phyloP scores from a whole-genome alignment of 2,888 invertebrate species.

The Sinhomidia bicolor region DNA sequence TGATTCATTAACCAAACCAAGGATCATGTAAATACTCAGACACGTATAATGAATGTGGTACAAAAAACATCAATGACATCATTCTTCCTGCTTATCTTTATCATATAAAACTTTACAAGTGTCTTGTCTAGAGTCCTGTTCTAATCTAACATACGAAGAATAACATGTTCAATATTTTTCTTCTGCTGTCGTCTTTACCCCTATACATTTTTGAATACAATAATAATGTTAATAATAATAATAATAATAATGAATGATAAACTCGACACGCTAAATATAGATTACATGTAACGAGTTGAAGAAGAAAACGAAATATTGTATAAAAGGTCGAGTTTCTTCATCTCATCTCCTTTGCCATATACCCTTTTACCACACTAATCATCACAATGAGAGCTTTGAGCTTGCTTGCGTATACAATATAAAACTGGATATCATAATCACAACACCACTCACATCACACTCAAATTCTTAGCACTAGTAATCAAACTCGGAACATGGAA shows the following conservation, averaged over 20 bases:
- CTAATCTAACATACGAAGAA: not conserved
- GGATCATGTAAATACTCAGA: not conserved
- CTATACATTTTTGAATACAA: not conserved
- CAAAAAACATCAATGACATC: constrained; percentile 15
- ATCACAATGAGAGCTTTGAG: constrained; percentile 72
- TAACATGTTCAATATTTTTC: not conserved
- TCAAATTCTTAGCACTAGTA: constrained; percentile 34
- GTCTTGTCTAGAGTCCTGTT: not conserved
- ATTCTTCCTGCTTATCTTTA: not conserved
- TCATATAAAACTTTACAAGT: not conserved
- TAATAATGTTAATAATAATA: not conserved
- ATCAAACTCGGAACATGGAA: constrained; percentile 45
- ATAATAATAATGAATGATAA: not conserved
- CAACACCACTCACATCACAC: constrained; percentile 52
- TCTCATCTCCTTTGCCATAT: not conserved
- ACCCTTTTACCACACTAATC: constrained; percentile 54
- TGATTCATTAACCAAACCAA: not conserved
- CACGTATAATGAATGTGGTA: not conserved
- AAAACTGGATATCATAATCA: constrained; percentile 45
- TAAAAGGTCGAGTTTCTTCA: constrained; percentile 49
- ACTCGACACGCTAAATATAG: not conserved
- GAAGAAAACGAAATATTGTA: not conserved
- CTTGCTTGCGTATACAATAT: constrained; percentile 36
- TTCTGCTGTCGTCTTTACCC: not conserved
- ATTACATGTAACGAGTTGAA: constrained; percentile 16